These are phyloP conservation scores for Pantherophis vulpinus DNA, from an alignment of 2,797 vertebrate species.

Conservation along the genomic window DNA sequence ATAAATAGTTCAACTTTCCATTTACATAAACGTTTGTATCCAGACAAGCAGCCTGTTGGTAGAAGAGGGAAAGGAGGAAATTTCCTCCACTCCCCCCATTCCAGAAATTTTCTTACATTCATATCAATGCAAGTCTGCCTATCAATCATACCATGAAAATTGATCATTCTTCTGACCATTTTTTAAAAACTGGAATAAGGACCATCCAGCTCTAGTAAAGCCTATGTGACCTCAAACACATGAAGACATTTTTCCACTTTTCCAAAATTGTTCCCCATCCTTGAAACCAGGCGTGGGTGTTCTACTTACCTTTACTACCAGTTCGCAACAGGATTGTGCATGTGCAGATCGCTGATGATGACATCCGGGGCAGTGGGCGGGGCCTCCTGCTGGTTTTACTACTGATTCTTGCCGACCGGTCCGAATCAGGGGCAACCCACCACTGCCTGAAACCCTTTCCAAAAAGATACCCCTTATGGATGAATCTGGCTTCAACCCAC, in stretches of 20 bases:
- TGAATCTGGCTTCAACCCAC: not conserved
- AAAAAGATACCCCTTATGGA: not conserved
- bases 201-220: not conserved
- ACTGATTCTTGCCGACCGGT: too few relatives aligned
- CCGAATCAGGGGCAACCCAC: too few relatives aligned
- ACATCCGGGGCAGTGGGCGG: too few relatives aligned
- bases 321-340: too few relatives aligned
- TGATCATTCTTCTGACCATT: not conserved
- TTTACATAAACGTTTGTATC: not conserved
- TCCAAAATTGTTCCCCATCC: not conserved
- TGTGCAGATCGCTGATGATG: too few relatives aligned
- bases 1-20: not conserved
- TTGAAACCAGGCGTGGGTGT: not conserved
- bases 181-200: not conserved
- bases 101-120: not conserved
- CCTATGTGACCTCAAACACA: not conserved
- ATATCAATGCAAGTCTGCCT: not conserved
- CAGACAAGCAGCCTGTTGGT: not conserved
- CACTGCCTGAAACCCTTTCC: not conserved
- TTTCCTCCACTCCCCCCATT: rapidly evolving
- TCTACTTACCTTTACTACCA: too few relatives aligned
- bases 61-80: not conserved
- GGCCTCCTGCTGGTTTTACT: too few relatives aligned
- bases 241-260: not conserved
- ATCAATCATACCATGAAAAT: not conserved